A percentile compares a stretch with the other conserved stretches of the same genome.
phyloP scores from a whole-genome alignment of 1,140 invertebrate species.

The Pseudoatta argentina region DNA sequence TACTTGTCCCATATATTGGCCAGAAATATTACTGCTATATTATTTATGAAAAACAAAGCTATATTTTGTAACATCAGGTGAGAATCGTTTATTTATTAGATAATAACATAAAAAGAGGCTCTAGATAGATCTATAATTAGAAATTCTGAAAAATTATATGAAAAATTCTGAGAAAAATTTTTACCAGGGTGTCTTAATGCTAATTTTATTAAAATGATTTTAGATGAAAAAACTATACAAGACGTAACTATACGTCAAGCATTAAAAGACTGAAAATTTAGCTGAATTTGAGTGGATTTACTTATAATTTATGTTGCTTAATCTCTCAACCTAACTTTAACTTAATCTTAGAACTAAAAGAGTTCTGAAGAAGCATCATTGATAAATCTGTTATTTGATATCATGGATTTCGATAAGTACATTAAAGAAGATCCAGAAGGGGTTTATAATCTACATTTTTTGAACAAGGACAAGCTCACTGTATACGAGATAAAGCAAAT shows the following conservation, averaged over 20 bases:
- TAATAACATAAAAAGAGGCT: too few species aligned
- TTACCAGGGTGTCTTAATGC: background rate
- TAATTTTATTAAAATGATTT: slow-evolving; percentile 5
- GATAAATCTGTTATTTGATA: background rate
- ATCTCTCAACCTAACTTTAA: background rate
- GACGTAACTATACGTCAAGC: background rate
- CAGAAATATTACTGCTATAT: too few species aligned
- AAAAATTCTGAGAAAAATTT: too few species aligned
- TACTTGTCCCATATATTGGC: too few species aligned
- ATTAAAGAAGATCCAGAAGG: background rate
- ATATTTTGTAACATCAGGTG: too few species aligned
- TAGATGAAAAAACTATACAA: background rate
- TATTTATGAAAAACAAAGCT: too few species aligned
- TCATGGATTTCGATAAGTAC: slow-evolving; percentile 52
- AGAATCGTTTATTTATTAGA: too few species aligned
- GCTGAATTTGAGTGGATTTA: background rate
- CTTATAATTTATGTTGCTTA: background rate
- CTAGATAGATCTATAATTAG: too few species aligned
- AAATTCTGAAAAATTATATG: too few species aligned
- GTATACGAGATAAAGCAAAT: slow-evolving; percentile 18
- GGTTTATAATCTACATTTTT: slow-evolving; percentile 60
- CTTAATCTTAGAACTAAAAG: background rate
- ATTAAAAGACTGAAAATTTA: background rate
- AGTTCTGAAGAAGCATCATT: too few species aligned
- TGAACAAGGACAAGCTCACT: slow-evolving; percentile 40